Evolutionary conservation across 2,797 vertebrate genomes (phyloP), one percentile per base, ranked within the genome.

Genomic region (Tapirus indicus): DNA sequence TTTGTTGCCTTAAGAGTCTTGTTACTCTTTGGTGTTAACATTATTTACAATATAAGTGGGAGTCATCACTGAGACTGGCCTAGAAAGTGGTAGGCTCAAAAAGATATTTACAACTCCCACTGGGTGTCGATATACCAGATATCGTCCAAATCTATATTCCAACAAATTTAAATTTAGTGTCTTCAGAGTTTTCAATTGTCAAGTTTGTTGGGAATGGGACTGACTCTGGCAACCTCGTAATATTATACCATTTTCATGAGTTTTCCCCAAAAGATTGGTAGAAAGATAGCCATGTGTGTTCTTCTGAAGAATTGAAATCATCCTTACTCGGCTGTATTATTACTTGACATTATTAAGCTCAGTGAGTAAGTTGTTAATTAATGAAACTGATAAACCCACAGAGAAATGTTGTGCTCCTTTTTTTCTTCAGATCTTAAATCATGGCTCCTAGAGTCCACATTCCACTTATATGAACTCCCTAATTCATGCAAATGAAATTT

Each of bases 331-430:
- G 9, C 52, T 38, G 5, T 47, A 49, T 92, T 94, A 79, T 88
- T 60, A 66, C 10, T 25, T 95, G 79, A 56, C 14, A 27, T 91
- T 93, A 68, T 85, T 96, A 84, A 97, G 85, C 66, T 80, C 62
- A 72, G 7, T n/a, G 79, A 69, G 18, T 20, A 69, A 71, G 6
- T n/a, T 79, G n/a, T 84, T 86, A 84, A 66, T 84, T 79, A 92
- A 91, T 74, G 2, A 68, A 82, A n/a, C 8, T 83, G 32, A 71
- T 90, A 96, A 84, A 77, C 84, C 84, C 72, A 64, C 47, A 75
- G 71, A 88, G 49, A 93, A 93, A 93, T n/a, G 10, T 29, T 75
- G 10, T 1, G 14, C 4, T 68, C 2, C 20, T 90, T 49, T 89
- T 89, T 71, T 60, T 87, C 68, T 47, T 47, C 9, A 11, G 44